A percentile compares a stretch with the other conserved stretches of the same genome.
phyloP scores from a whole-genome alignment of 1,140 invertebrate genomes.

The Octopus bimaculoides region DNA sequence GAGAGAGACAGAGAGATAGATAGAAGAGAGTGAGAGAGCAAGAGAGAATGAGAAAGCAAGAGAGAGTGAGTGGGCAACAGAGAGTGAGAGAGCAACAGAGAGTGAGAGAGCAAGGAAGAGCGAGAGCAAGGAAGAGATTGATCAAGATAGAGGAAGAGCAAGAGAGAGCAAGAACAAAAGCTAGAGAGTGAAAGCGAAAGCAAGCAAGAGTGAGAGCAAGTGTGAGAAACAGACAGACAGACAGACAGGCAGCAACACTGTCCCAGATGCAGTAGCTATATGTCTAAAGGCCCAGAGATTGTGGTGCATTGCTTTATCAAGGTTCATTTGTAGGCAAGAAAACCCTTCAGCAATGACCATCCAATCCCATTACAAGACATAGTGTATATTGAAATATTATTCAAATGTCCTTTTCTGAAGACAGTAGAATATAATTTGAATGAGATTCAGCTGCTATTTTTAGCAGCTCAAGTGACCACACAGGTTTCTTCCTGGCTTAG shows the following conservation, averaged over 20 bases:
- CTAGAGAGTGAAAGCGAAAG: neutral
- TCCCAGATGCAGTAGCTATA: too few species aligned
- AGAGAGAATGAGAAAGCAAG: neutral
- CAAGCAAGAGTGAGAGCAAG: neutral
- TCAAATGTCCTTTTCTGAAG: too few species aligned
- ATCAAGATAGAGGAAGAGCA: neutral
- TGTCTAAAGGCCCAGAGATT: too few species aligned
- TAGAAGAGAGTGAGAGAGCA: neutral
- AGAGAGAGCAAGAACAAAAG: neutral
- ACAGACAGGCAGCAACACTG: neutral
- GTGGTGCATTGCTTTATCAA: too few species aligned
- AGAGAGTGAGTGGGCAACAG: neutral
- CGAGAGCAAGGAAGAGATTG: neutral
- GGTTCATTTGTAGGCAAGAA: too few species aligned
- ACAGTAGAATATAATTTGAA: too few species aligned
- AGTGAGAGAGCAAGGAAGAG: neutral
- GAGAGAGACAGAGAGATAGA: neutral
- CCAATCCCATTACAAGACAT: too few species aligned
- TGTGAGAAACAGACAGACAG: conserved; percentile 2
- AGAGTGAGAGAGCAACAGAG: neutral
- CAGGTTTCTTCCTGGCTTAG: too few species aligned
- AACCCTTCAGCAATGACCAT: too few species aligned
- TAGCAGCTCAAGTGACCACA: too few species aligned
- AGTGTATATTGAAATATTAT: too few species aligned
- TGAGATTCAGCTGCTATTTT: too few species aligned